These are phyloP conservation scores for Octodonta nipae DNA, from an alignment of 2,888 invertebrate species.

Conservation along the genomic window DNA sequence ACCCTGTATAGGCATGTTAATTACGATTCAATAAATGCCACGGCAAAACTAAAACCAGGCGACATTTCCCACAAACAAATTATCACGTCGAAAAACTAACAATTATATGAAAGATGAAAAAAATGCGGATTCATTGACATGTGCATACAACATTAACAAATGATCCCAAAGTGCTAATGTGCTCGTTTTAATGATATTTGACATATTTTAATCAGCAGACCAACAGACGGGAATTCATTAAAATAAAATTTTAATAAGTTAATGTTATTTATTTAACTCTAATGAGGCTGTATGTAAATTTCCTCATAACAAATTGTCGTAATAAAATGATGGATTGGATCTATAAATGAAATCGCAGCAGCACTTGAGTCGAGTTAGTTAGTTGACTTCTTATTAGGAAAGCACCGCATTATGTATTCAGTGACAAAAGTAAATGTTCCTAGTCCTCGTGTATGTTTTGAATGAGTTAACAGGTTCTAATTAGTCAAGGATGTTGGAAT, in stretches of 20 bases:
- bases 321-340: slow-evolving; percentile 7
- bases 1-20: neutral
- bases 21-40: too few relatives aligned
- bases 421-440: too few relatives aligned
- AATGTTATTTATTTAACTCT: slow-evolving; percentile 13
- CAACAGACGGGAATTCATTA: slow-evolving; percentile 17
- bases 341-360: too few relatives aligned
- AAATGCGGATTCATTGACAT: neutral
- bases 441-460: too few relatives aligned
- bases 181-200: slow-evolving; percentile 5
- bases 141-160: slow-evolving; percentile 3
- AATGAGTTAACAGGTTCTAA: too few relatives aligned
- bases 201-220: slow-evolving; percentile 6
- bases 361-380: too few relatives aligned
- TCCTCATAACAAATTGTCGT: slow-evolving; percentile 6
- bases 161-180: slow-evolving; percentile 6
- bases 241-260: slow-evolving; percentile 16
- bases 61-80: too few relatives aligned
- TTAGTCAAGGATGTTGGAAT: too few relatives aligned
- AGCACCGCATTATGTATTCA: too few relatives aligned
- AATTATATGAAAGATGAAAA: neutral
- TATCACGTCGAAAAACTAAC: neutral
- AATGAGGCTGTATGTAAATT: slow-evolving; percentile 7
- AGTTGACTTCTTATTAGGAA: too few relatives aligned
- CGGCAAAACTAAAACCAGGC: too few relatives aligned